A percentile compares a stretch with the other conserved stretches of the same genome.
Evolutionary conservation across 2,113 vertebrate genomes (phyloP).

Genomic region (Entelurus aequoreus): DNA sequence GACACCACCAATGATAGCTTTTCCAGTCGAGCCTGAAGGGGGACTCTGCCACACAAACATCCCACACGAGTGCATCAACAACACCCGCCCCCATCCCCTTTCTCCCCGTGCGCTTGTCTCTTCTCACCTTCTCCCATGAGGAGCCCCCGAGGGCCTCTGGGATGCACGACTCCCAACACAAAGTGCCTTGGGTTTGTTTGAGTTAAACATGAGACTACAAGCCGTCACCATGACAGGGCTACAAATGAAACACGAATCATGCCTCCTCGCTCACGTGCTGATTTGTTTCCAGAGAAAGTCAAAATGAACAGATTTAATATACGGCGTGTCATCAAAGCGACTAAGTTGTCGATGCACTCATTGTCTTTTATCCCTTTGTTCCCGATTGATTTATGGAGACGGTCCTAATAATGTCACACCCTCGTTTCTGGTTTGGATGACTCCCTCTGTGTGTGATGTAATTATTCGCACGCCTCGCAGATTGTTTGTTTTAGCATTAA

Average conservation of each 20-base stretch:
- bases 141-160: conserved; percentile 54
- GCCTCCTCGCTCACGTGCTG: conserved; percentile 36
- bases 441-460: conserved; percentile 37
- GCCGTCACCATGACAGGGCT: conserved; percentile 41
- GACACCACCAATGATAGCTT: conserved; percentile 75
- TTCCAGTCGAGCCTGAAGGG: conserved; percentile 66
- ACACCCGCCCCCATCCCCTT: neutral
- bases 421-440: conserved; percentile 40
- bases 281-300: conserved; percentile 30
- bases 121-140: conserved; percentile 36
- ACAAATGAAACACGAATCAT: conserved; percentile 47
- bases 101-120: conserved; percentile 13
- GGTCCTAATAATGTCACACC: conserved; percentile 34
- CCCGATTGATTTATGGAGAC: conserved; percentile 54
- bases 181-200: conserved; percentile 55
- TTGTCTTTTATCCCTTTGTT: conserved; percentile 11
- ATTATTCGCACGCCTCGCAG: conserved; percentile 59
- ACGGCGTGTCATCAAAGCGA: conserved; percentile 16
- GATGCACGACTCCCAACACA: conserved; percentile 48
- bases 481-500: conserved; percentile 69
- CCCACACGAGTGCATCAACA: neutral
- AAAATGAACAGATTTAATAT: conserved; percentile 14
- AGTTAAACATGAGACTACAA: conserved; percentile 54
- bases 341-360: neutral
- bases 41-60: conserved; percentile 49